These are phyloP conservation scores for Phlogophora meticulosa DNA, from an alignment of 2,888 invertebrate genomes.

Conservation along the genomic window DNA sequence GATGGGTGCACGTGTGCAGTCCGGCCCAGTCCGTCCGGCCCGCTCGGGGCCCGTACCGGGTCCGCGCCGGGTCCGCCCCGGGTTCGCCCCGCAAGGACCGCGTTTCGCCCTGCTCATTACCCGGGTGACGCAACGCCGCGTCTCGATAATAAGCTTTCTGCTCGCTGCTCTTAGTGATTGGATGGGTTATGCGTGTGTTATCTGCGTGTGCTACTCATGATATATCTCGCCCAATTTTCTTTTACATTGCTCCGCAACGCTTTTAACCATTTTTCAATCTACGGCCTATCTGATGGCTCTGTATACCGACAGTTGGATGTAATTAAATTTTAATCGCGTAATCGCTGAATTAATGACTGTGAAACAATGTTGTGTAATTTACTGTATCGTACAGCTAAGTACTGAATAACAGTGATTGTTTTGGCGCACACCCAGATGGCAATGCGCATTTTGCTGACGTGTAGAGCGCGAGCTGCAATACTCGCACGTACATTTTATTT, in stretches of 20 bases:
- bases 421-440: constrained; percentile 89
- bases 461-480: constrained; percentile 71
- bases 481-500: constrained; percentile 57
- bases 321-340: constrained; percentile 70
- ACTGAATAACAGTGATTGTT: constrained; percentile 90
- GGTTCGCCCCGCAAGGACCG: constrained; percentile 58
- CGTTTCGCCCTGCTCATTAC: constrained; percentile 80
- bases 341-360: constrained; percentile 69
- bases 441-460: constrained; percentile 84
- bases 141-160: constrained; percentile 88
- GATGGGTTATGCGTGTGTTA: constrained; percentile 89
- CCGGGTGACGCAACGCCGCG: constrained; percentile 81
- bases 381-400: constrained; percentile 79
- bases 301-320: constrained; percentile 62
- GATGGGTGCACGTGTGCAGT: constrained; percentile 78
- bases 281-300: constrained; percentile 68
- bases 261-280: constrained; percentile 75
- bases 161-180: constrained; percentile 87
- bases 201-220: constrained; percentile 83
- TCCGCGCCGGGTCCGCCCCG: constrained; percentile 61
- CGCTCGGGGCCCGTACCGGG: constrained; percentile 6
- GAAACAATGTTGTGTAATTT: constrained; percentile 74
- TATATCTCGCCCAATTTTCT: constrained; percentile 87
- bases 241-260: constrained; percentile 80
- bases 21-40: constrained; percentile 48